A percentile compares a stretch with the other conserved stretches of the same genome.
These are phyloP conservation scores for Drepanosiphum platanoidis DNA, from an alignment of 2,888 invertebrate species.

Conservation along the genomic window DNA sequence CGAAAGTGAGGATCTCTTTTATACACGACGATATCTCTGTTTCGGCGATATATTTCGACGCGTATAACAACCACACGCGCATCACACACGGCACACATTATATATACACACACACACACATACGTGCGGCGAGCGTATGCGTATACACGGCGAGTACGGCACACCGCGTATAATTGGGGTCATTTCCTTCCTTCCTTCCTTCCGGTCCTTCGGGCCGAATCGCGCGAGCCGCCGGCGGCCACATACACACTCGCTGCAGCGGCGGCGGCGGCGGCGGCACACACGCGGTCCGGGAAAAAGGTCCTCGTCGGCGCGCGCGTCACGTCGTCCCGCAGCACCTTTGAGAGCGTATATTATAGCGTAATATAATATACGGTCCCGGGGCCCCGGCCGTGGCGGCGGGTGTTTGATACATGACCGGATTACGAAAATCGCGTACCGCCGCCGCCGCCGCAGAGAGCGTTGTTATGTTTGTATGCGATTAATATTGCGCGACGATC, in stretches of 20 bases:
- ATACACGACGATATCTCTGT: too few species aligned
- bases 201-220: constrained; percentile 42
- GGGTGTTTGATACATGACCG: constrained; percentile 57
- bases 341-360: not conserved
- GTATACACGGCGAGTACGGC: not conserved
- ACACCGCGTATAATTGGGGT: constrained; percentile 53
- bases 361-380: not conserved
- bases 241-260: not conserved
- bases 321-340: constrained; percentile 11
- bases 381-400: not conserved
- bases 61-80: too few species aligned
- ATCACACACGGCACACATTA: too few species aligned
- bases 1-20: too few species aligned
- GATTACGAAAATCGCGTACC: constrained; percentile 50
- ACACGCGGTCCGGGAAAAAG: constrained; percentile 51
- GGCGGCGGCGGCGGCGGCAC: too few species aligned
- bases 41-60: constrained; percentile 21
- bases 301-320: constrained; percentile 38
- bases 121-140: not conserved
- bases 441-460: too few species aligned
- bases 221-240: too few species aligned
- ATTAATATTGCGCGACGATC: too few species aligned
- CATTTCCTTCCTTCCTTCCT: constrained; percentile 60
- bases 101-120: not conserved
- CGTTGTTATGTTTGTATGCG: too few species aligned